Base-by-base conservation (phyloP, 1,140 invertebrate genomes). In the Lepidurus arcticus region DNA sequence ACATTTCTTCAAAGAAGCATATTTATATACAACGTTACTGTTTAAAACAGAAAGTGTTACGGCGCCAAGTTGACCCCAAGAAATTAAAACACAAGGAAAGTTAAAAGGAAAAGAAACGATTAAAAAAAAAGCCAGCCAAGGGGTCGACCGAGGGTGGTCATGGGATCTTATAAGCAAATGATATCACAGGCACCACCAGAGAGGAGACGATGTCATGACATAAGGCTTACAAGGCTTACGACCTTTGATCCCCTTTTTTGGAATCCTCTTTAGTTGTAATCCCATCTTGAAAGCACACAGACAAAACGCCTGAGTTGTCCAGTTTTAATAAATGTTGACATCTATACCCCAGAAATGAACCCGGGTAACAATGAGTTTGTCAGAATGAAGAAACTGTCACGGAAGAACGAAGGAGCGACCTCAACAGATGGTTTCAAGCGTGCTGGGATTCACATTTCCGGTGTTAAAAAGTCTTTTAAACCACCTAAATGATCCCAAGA, bases 171-270 rank as follows among this genome's bases (percentile, higher is more conserved):
- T 65, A 65, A 65, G 53, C 53, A 65, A 65, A 65, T 65, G 53
- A 65, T 65, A 65, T 65, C 53, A 21, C 53, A 65, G 53, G 53
- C 53, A 65, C 53, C 53, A 65, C 53, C 53, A 65, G 53, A 21
- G 21, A 13, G 53, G 53, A 65, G 53, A 21, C 53, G 53, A 65
- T 7, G 53, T 65, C 21, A 65, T 65, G 53, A 65, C 53, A 65
- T 65, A n/a, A 65, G 53, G 21, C 53, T 65, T 65, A 65, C 8
- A 65, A 65, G 53, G 53, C 53, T 65, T 65, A 21, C 53, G 53
- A 65, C 53, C n/a, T 65, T 21, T 65, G 53, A 65, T 65, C 53
- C 8, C 34, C 53, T 65, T 11, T 9, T 21, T 21, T 65, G n/a
- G 53, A n/a, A 21, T 65, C n/a, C 53, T 65, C 21, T 65, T 21